Evolutionary conservation across 2,888 invertebrate species (phyloP), one percentile per base, ranked within the genome.

Genomic region (Serrognathus titanus): DNA sequence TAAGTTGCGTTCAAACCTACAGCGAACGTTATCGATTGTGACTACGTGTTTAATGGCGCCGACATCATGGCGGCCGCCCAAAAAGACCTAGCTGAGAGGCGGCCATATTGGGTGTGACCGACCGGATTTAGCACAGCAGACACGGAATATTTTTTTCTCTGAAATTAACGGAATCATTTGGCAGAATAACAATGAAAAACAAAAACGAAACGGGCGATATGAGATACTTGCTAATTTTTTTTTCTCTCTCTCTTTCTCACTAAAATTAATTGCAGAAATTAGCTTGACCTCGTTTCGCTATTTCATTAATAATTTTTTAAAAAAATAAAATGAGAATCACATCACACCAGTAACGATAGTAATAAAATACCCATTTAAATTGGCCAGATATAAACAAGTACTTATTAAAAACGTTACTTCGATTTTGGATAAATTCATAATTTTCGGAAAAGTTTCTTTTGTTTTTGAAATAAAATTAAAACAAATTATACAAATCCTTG

Each of bases 301-400:
- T 43, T 35, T 51, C 11, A 24, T 9, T 38, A 8, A 13, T 16
- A 3, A 16, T 16, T n/a, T n/a, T n/a, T n/a, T n/a, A 16, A 47
- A 39, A 16, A 53, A 31, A 31, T 31, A 31, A 24, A 38, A 37
- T 46, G 31, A 52, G 31, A 52, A 6, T 37, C 16, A 12, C 9
- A 20, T 4, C 9, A 13, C 9, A n/a, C 16, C 38, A 39, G 47
- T 39, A 53, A 48, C 41, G 35, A 2, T 11, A 31, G 2, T 20
- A 45, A 45, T 13, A 24, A 41, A 50, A 49, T 46, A 50, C 50
- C 50, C 31, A 48, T 43, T 36, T 35, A 48, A 20, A 39, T 48
- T 54, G 49, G 54, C 54, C 54, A 54, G 54, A 35, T 36, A 20
- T 48, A 47, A 36, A 49, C 43, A 36, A 48, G 49, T 41, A 48